phyloP scores from a whole-genome alignment of 2,888 invertebrate species.

The Epirrhoe alternata region DNA sequence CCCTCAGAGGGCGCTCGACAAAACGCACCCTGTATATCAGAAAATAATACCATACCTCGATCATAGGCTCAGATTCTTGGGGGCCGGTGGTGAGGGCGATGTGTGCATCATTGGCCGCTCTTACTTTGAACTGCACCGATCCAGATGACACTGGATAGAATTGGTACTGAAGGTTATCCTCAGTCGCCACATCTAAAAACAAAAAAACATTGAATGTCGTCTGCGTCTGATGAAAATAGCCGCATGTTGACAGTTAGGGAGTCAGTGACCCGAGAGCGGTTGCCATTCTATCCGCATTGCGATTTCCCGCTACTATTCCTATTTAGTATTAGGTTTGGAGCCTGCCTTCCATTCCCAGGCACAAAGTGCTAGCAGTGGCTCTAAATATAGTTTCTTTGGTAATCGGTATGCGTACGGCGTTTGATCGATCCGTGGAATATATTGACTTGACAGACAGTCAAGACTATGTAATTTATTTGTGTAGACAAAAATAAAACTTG shows the following conservation, averaged over 20 bases:
- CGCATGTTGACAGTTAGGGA: constrained; percentile 26
- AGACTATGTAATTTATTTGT: background rate
- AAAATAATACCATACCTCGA: constrained; percentile 85
- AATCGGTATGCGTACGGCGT: constrained; percentile 60
- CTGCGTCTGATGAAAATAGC: constrained; percentile 37
- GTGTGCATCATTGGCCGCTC: constrained; percentile 93
- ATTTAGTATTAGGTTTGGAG: constrained; percentile 49
- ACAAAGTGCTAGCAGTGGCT: constrained; percentile 53
- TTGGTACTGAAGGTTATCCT: constrained; percentile 92
- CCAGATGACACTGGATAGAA: constrained; percentile 90
- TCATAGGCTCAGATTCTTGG: constrained; percentile 90
- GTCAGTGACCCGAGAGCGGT: constrained; percentile 44
- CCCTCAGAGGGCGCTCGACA: too few species aligned
- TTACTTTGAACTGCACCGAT: constrained; percentile 91
- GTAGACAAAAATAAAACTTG: too few species aligned
- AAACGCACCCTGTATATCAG: too few species aligned
- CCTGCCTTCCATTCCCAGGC: constrained; percentile 59
- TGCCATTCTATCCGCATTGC: constrained; percentile 49
- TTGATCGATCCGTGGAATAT: constrained; percentile 9
- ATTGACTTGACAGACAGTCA: too few species aligned
- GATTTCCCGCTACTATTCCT: constrained; percentile 51
- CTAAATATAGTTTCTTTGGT: constrained; percentile 66
- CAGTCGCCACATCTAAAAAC: constrained; percentile 89
- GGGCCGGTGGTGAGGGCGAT: constrained; percentile 91
- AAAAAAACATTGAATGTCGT: constrained; percentile 27